Conservation (phyloP, 2,888 invertebrate species). For the Xylota sylvarum region DNA sequence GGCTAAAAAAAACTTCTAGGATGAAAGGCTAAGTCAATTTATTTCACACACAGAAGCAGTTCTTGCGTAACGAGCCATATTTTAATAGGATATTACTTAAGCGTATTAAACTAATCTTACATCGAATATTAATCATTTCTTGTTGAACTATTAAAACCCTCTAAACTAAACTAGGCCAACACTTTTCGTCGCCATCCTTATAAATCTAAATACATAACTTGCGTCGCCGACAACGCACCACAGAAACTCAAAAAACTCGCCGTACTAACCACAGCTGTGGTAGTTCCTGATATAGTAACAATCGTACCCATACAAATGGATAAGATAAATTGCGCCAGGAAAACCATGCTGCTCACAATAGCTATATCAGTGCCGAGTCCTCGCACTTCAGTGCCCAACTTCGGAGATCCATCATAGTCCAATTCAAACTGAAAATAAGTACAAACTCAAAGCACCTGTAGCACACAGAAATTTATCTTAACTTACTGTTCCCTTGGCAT, state of each 20-base stretch:
- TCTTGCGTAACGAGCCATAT: no score
- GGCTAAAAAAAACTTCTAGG: no score
- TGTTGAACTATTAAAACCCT: neutral
- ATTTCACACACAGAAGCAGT: no score
- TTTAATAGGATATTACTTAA: no score
- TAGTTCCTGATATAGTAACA: constrained; percentile 92
- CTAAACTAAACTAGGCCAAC: neutral
- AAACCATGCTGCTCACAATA: constrained; percentile 97
- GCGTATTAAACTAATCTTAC: no score
- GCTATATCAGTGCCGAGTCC: constrained; percentile 98
- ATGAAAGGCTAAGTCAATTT: no score
- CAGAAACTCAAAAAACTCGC: constrained; percentile 94
- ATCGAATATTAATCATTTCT: no score
- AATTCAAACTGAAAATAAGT: constrained; percentile 86
- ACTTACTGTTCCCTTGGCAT: constrained; percentile 94
- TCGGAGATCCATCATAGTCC: constrained; percentile 86
- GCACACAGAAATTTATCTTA: neutral
- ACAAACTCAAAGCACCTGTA: constrained; percentile 13
- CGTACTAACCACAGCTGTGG: constrained; percentile 94
- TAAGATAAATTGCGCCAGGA: constrained; percentile 96
- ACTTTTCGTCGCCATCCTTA: constrained; percentile 84
- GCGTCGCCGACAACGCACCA: constrained; percentile 93
- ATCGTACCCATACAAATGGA: constrained; percentile 95
- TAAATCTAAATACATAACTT: constrained; percentile 95
- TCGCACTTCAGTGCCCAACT: constrained; percentile 88